Base-by-base conservation (phyloP, 2,113 vertebrate species). In the Perca schrenkii region DNA sequence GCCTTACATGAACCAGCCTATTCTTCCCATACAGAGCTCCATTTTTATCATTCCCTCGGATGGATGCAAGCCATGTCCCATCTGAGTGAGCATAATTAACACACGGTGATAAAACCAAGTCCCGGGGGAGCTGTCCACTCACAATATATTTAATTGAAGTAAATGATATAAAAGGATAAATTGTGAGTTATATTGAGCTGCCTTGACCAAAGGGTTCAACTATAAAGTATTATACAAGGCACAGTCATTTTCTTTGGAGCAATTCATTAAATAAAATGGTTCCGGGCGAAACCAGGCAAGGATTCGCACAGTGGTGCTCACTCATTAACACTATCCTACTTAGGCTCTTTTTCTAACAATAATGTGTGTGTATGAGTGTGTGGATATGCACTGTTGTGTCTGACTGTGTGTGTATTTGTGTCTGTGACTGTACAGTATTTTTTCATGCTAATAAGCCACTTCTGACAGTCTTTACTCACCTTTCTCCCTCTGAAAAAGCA, bases 91-190 rank as follows among this genome's bases (percentile, higher is more conserved):
- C 79, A 86, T 93, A 93, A 95, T 95, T 94, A 94, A 91, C 80
- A 53, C 78, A 68, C n/a, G 1, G 84, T 85, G 86, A 92, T 90
- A 92, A 92, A 90, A 89, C 84, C 22, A 16, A 80, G 74, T 60
- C 94, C 82, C 73, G 14, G 16, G 91, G 91, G 93, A 94, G 89
- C 89, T 77, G 81, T 94, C 87, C 84, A 70, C 86, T 90, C 87
- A 89, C 90, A 94, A 93, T 94, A 94, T 93, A 93, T 94, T 92
- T 93, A 94, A 96, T 94, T 94, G 88, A 93, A 93, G 88, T 79
- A 90, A 93, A 92, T 92, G 66, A 88, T 87, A 89, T 84, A 79
- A 93, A 93, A 91, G 61, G 73, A 95, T 93, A 88, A 92, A 93
- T 83, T 60, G 72, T 86, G 89, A 90, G 84, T 88, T 78, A 76